Base-by-base conservation (phyloP, 1,140 invertebrate genomes). In the Pentalonia nigronervosa region DNA sequence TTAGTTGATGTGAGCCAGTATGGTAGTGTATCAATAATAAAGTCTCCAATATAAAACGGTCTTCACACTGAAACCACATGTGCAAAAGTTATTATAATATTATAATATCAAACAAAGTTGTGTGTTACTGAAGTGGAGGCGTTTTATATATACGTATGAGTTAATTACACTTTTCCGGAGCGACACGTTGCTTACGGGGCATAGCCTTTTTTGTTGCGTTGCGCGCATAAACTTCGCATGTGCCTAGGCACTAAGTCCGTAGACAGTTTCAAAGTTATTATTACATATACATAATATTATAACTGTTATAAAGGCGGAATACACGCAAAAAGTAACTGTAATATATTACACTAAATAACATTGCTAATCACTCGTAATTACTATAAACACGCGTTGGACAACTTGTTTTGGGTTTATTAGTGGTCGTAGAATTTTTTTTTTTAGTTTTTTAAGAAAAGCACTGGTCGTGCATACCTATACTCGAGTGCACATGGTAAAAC, bases 261-360 rank as follows among this genome's bases (percentile, higher is more conserved):
- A 47, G 11, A 86, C 11, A 47, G 45, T 86, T 86, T 86, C 41
- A 45, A 86, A 47, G 41, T 41, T 47, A n/a, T 86, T 48, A 86
- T 47, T 86, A 41, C 83, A 23, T 23, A n/a, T 83, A 76, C 60
- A 76, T 76, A n/a, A 76, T 76, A 17, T n/a, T n/a, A 76, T 30
- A 30, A 67, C 60, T 76, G 60, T 34, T 76, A 7, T 76, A 76
- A 76, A 21, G 34, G 81, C 7, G 36, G 81, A 83, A 41, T 41
- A 41, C 36, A 83, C 81, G 81, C 81, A 41, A 86, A 45, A 86
- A 86, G 83, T 86, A 86, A 86, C 25, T 86, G 47, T 30, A 86
- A 76, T 76, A n/a, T 76, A 76, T 76, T 76, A 76, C 14, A 76
- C 60, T 76, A 76, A 76, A 76, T 76, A 76, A n/a, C 30, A n/a